Evolutionary conservation across 2,888 invertebrate genomes (phyloP).

Genomic region (Protodeltote pygarga): DNA sequence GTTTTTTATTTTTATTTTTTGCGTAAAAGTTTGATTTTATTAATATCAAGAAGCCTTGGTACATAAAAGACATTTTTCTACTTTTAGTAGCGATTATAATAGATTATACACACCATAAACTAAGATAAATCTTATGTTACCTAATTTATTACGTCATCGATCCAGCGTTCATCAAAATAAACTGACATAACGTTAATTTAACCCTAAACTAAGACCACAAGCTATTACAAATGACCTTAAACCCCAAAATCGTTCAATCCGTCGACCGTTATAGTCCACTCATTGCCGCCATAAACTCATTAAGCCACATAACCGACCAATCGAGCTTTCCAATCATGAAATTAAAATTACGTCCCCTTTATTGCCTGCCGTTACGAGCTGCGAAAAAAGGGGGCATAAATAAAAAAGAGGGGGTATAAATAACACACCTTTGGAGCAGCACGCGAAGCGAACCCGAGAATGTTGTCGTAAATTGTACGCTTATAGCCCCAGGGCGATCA

Average conservation of each 20-base stretch:
- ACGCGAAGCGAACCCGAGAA: conserved; percentile 76
- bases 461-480: conserved; percentile 81
- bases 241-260: conserved; percentile 62
- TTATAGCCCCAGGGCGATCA: conserved; percentile 79
- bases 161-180: conserved; percentile 13
- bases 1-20: no score
- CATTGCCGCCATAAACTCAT: conserved; percentile 83
- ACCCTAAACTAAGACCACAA: conserved; percentile 40
- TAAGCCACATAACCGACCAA: conserved; percentile 84
- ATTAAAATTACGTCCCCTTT: conserved; percentile 86
- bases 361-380: conserved; percentile 84
- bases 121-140: not conserved
- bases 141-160: conserved; percentile 9
- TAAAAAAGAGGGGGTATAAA: conserved; percentile 85
- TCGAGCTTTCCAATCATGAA: conserved; percentile 87
- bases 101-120: no score
- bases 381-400: conserved; percentile 87
- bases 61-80: no score
- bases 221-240: conserved; percentile 57
- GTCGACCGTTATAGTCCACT: conserved; percentile 76
- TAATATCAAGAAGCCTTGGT: no score
- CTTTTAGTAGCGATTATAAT: no score
- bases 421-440: conserved; percentile 83
- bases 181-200: conserved; percentile 35
- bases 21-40: no score